A percentile compares a stretch with the other conserved stretches of the same genome.
phyloP scores from a whole-genome alignment of 2,113 vertebrate species.

The Asarcornis scutulata region DNA sequence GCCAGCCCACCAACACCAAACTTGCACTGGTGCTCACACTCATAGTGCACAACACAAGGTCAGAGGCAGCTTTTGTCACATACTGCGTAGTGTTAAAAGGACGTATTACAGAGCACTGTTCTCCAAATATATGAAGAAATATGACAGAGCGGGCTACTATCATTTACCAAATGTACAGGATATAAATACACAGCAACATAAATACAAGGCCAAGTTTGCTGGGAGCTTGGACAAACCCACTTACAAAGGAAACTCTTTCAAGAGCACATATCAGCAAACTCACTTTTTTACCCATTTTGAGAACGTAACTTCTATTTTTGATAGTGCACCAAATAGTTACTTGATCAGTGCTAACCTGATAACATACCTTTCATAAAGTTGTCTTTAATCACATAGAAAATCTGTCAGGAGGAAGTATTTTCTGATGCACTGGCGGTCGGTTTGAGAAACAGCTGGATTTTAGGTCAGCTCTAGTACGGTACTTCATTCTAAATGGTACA shows the following conservation, averaged over 20 bases:
- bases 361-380: neutral
- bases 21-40: neutral
- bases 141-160: neutral
- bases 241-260: neutral
- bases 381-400: neutral
- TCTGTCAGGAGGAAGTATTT: neutral
- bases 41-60: neutral
- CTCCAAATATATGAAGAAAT: neutral
- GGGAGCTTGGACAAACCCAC: neutral
- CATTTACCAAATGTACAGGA: accelerated
- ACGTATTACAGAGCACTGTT: accelerated
- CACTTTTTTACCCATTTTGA: neutral
- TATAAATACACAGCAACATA: neutral
- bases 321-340: too few relatives aligned
- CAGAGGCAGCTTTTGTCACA: neutral
- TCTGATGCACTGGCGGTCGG: neutral
- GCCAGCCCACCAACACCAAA: neutral
- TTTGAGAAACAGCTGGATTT: neutral
- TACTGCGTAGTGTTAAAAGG: neutral
- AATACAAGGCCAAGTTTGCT: neutral
- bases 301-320: neutral
- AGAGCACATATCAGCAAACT: neutral
- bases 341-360: neutral
- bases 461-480: neutral
- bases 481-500: neutral